A percentile compares a stretch with the other conserved stretches of the same genome.
These are phyloP conservation scores for Arctocebus calabarensis DNA, from an alignment of 2,797 vertebrate genomes.

Conservation along the genomic window DNA sequence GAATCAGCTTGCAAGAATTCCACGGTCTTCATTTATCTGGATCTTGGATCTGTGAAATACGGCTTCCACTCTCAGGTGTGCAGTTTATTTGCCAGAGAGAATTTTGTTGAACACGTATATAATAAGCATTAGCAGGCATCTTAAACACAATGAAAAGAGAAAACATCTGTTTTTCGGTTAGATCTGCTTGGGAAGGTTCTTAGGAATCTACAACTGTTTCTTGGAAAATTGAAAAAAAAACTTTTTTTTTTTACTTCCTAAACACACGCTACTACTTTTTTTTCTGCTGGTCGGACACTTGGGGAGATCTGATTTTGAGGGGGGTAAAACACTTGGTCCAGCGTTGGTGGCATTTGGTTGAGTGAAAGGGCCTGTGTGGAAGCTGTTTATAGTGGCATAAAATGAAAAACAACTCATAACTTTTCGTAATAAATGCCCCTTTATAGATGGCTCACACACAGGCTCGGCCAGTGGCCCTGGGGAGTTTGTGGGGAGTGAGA, in stretches of 20 bases:
- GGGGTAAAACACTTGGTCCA: not conserved
- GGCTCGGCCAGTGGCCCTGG: slow-evolving; percentile 1
- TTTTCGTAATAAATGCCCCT: slow-evolving; percentile 41
- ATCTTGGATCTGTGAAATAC: slow-evolving; percentile 10
- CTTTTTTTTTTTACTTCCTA: not conserved
- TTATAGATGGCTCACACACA: slow-evolving; percentile 58
- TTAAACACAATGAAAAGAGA: not conserved
- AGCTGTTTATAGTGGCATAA: slow-evolving; percentile 63
- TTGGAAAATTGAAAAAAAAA: not conserved
- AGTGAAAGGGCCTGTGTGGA: not conserved
- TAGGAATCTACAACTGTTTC: not conserved
- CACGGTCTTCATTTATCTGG: not conserved
- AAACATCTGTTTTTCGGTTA: not conserved
- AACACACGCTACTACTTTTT: not conserved
- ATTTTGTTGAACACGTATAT: not conserved
- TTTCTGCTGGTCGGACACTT: not conserved
- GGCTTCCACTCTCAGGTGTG: slow-evolving; percentile 43
- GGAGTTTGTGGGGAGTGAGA: slow-evolving; percentile 33
- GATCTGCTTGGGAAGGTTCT: not conserved
- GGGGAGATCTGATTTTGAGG: not conserved
- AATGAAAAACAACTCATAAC: slow-evolving; percentile 61
- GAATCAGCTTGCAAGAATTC: not conserved
- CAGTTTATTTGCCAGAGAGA: not conserved
- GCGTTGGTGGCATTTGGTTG: not conserved
- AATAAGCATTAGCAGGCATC: not conserved